Conservation (phyloP, 37 sponge, comb jelly and placozoan genomes). For the Ianthella basta region DNA sequence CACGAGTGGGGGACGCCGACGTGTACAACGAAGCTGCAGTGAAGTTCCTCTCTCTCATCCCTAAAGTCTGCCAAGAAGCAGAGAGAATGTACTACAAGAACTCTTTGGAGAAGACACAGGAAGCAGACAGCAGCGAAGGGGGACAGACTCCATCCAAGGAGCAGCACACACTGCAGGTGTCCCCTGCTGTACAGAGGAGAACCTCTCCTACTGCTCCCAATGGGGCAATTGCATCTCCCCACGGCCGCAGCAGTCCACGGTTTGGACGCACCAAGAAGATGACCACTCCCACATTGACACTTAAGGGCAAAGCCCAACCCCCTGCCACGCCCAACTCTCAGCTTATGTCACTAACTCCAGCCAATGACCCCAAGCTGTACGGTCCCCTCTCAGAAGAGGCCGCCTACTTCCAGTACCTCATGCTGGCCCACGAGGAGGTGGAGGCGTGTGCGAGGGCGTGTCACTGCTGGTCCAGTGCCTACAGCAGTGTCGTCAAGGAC, state of each 20-base stretch:
- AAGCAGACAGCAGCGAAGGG: background rate
- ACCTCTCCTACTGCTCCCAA: too few species aligned
- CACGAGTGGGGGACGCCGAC: constrained; percentile 53
- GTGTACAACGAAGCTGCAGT: constrained; percentile 57
- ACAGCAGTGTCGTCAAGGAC: constrained; percentile 35
- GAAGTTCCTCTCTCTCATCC: constrained; percentile 61
- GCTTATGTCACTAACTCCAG: too few species aligned
- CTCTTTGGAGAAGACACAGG: background rate
- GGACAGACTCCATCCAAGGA: too few species aligned
- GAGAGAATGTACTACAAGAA: constrained; percentile 67
- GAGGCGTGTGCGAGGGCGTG: constrained; percentile 50
- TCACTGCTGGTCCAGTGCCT: constrained; percentile 68
- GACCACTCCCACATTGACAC: too few species aligned
- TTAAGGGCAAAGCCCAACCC: too few species aligned
- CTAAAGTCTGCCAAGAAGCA: constrained; percentile 46
- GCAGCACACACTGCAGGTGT: too few species aligned
- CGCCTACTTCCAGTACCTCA: constrained; percentile 48
- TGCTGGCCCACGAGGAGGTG: constrained; percentile 48
- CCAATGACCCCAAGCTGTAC: background rate
- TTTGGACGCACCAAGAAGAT: too few species aligned
- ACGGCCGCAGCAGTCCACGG: too few species aligned
- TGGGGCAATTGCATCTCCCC: too few species aligned
- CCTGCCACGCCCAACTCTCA: too few species aligned
- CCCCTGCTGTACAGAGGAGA: too few species aligned
- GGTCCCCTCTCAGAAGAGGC: constrained; percentile 39